phyloP scores from a whole-genome alignment of 2,113 vertebrate genomes.

The Talpa occidentalis region DNA sequence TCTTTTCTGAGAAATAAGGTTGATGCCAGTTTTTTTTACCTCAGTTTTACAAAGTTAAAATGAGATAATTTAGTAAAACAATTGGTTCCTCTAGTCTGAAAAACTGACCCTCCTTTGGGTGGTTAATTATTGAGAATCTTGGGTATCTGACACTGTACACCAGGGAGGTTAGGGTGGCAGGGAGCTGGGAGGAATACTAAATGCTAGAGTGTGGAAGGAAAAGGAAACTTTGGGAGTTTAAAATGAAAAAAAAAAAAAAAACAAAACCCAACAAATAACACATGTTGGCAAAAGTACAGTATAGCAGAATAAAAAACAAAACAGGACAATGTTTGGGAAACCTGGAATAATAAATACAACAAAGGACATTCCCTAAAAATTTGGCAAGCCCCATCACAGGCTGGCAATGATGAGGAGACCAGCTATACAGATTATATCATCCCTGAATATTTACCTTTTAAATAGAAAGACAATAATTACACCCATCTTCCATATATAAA shows the following conservation, averaged over 20 bases:
- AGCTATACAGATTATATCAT: not conserved
- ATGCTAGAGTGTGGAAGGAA: not conserved
- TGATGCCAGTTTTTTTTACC: not conserved
- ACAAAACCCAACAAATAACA: not conserved
- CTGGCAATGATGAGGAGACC: not conserved
- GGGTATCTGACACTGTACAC: not conserved
- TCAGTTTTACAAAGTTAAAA: not conserved
- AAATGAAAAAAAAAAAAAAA: not conserved
- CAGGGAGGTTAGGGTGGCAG: not conserved
- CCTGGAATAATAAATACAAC: not conserved
- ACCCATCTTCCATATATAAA: not conserved
- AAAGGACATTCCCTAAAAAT: not conserved
- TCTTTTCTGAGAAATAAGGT: not conserved
- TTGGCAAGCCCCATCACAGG: not conserved
- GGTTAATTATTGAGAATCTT: not conserved
- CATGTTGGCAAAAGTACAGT: not conserved
- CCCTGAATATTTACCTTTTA: not conserved
- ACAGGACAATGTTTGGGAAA: not conserved
- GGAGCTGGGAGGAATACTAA: not conserved
- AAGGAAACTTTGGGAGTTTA: not conserved
- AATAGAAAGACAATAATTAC: not conserved
- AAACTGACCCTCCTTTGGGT: not conserved
- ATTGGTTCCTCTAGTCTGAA: not conserved
- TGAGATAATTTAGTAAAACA: not conserved
- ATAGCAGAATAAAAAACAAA: not conserved